Evolutionary conservation across 1,140 invertebrate genomes (phyloP).

Genomic region (Latrodectus geometricus): DNA sequence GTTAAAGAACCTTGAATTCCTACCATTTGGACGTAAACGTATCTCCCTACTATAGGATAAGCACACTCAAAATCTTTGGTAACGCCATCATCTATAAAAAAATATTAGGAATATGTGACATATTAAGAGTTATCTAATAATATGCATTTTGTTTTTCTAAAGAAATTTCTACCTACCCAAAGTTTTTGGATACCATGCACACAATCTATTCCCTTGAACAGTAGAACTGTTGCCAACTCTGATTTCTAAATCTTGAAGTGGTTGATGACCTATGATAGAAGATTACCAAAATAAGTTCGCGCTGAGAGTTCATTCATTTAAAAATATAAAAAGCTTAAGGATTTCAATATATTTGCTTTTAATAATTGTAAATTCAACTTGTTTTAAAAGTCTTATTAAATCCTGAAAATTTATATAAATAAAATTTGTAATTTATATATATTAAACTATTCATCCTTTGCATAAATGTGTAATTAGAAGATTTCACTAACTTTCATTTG

Average conservation of each 20-base stretch:
- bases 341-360: no score
- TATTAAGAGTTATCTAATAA: no score
- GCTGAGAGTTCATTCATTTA: no score
- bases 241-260: conserved; percentile 91
- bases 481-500: no score
- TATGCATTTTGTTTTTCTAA: no score
- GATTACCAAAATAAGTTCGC: background rate
- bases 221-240: conserved; percentile 89
- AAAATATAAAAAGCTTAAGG: no score
- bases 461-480: no score
- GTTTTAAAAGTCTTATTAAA: no score
- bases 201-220: conserved; percentile 86
- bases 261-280: conserved; percentile 78
- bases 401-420: no score
- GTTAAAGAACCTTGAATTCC: conserved; percentile 90
- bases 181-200: conserved; percentile 93
- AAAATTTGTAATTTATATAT: no score
- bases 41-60: conserved; percentile 83
- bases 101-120: background rate
- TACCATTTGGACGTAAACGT: conserved; percentile 88
- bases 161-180: conserved; percentile 74
- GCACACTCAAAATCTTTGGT: conserved; percentile 91
- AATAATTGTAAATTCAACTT: no score
- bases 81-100: conserved; percentile 82
- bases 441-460: no score